A percentile compares a stretch with the other conserved stretches of the same genome.
Conservation (phyloP, 2,797 vertebrate genomes). For the Sciaenops ocellatus region DNA sequence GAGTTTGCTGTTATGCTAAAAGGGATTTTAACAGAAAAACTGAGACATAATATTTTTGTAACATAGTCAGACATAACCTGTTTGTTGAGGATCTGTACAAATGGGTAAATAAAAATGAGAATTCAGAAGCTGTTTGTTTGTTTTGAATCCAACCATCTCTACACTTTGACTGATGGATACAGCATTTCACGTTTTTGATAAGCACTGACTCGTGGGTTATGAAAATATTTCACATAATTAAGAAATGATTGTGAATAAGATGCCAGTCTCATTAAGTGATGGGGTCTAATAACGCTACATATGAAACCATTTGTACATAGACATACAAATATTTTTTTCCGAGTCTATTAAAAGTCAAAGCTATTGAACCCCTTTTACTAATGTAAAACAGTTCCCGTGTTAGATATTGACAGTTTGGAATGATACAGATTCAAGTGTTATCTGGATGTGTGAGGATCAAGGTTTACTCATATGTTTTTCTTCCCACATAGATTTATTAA, state of each 20-base stretch:
- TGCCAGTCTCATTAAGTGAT: not conserved
- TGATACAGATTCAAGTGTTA: not conserved
- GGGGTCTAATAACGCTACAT: not conserved
- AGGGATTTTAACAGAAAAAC: conserved; percentile 37
- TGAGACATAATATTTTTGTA: conserved; percentile 71
- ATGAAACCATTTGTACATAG: not conserved
- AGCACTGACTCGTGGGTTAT: not conserved
- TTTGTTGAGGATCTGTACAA: conserved; percentile 60
- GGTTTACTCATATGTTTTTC: no score
- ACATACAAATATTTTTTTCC: not conserved
- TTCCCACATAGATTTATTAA: not conserved
- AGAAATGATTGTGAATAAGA: not conserved
- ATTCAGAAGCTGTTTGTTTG: conserved; percentile 20
- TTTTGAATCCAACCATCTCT: conserved; percentile 4
- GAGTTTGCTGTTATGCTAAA: conserved; percentile 4
- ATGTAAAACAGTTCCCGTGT: not conserved
- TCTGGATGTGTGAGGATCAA: not conserved
- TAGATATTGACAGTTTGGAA: not conserved
- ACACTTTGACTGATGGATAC: not conserved
- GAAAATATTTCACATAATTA: not conserved
- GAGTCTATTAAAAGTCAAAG: not conserved
- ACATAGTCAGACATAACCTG: conserved; percentile 37
- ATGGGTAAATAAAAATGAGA: conserved; percentile 57
- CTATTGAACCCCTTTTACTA: no score
- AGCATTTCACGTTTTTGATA: not conserved